phyloP scores from a whole-genome alignment of 2,888 invertebrate genomes.

The Heliconius cydno region DNA sequence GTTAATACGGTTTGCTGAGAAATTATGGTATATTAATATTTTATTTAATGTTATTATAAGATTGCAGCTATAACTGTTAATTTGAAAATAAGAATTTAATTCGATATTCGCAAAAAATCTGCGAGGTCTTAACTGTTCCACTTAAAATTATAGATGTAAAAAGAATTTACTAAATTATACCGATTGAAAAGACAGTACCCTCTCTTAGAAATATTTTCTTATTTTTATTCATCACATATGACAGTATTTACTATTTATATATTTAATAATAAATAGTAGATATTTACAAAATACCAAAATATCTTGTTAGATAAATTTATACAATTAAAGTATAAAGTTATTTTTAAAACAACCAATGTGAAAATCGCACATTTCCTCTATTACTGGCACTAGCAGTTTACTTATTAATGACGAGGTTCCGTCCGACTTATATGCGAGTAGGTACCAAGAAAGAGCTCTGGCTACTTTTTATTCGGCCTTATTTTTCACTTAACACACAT shows the following conservation, averaged over 20 bases:
- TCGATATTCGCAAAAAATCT: neutral
- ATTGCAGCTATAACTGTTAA: neutral
- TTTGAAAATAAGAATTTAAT: neutral
- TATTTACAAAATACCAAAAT: neutral
- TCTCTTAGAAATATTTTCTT: too few species aligned
- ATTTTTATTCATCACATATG: too few species aligned
- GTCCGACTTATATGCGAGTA: constrained; percentile 7
- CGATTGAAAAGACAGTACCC: too few species aligned
- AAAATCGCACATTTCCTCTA: neutral
- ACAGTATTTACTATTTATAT: too few species aligned
- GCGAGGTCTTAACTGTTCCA: neutral
- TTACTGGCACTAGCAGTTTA: neutral
- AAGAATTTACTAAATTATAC: neutral
- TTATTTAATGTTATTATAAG: too few species aligned
- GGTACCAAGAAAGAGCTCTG: constrained; percentile 18
- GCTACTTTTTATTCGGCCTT: constrained; percentile 18
- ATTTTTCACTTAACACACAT: constrained; percentile 22
- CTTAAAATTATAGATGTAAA: too few species aligned
- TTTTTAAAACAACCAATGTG: neutral
- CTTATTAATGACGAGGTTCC: constrained; percentile 21
- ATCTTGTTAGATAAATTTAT: neutral
- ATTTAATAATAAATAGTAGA: neutral
- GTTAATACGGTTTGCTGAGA: neutral
- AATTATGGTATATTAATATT: neutral
- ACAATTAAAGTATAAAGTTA: neutral